phyloP scores from a whole-genome alignment of 53 echinoderm and acorn worm genomes.

The Temnopleurus reevesii region DNA sequence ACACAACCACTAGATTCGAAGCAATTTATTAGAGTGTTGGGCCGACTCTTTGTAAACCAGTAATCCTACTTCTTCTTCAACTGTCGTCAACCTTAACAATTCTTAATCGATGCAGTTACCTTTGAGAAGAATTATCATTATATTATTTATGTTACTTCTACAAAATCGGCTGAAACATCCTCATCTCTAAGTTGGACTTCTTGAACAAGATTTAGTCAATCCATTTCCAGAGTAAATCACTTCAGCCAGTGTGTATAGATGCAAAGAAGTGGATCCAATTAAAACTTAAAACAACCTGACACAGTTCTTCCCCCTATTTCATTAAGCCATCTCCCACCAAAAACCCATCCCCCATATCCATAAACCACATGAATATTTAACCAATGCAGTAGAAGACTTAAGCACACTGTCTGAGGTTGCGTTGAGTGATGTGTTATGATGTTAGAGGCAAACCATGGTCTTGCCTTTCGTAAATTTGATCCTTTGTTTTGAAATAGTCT shows the following conservation, averaged over 20 bases:
- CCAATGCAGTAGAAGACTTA: not conserved
- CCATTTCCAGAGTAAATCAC: not conserved
- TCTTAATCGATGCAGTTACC: no score
- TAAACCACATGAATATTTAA: not conserved
- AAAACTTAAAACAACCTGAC: not conserved
- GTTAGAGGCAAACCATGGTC: constrained; percentile 48
- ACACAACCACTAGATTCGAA: no score
- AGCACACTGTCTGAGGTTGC: not conserved
- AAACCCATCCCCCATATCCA: not conserved
- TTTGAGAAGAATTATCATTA: no score
- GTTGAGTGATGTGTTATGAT: constrained; percentile 62
- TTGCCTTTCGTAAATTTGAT: constrained; percentile 58
- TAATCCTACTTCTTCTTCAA: no score
- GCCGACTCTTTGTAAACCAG: no score
- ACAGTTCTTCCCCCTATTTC: not conserved
- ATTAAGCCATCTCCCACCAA: not conserved
- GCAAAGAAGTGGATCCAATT: constrained; percentile 1
- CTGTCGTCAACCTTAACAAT: no score
- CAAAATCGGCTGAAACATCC: no score
- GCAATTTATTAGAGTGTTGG: no score
- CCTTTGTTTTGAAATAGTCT: constrained; percentile 58
- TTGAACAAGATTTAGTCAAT: not conserved
- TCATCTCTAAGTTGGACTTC: no score
- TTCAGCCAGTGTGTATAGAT: not conserved
- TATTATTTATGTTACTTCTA: no score